Base-by-base conservation (phyloP, 1,140 invertebrate species). In the Eumaeus atala region DNA sequence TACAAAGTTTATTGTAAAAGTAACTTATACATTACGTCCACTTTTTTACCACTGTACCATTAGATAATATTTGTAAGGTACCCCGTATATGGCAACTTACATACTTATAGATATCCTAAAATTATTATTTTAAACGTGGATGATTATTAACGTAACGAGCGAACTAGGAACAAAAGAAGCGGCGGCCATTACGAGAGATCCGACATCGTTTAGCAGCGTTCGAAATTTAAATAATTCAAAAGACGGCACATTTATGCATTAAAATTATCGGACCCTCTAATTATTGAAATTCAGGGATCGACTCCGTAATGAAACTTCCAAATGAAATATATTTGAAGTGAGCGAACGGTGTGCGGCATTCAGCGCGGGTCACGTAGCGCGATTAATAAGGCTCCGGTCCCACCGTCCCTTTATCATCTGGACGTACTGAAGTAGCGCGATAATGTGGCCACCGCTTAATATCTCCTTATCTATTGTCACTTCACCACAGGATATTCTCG, bases 301-400 rank as follows among this genome's bases (percentile, higher is more conserved):
- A 9, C 12, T 1, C 18, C n/a, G 35, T 44, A 53, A 53, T 53
- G 21, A 53, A 53, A 53, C 44, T 53, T 33, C 42, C 38, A 42
- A 53, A 44, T 16, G 37, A 42, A 44, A 44, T 44, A 44, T 44
- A 44, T 40, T 34, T 14, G 40, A 54, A 34, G 14, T 47, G 37
- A 48, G 52, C 40, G 21, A 16, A 47, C 56, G 60, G 48, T 55
- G 58, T 62, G 37, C 42, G 59, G 36, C 51, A 53, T 61, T 36
- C 51, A 49, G 37, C 56, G 50, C 59, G 50, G 57, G 54, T 62
- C 63, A 66, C 63, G 63, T 62, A 49, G 40, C 51, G 37, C 63
- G 51, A 66, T 59, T 62, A 66, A 59, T 66, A 56, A 53, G 54
- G 36, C 53, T 49, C 17, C 56, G 34, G 18, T 52, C 42, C 48